These are phyloP conservation scores for Echiichthys vipera DNA, from an alignment of 2,797 vertebrate genomes.

Conservation along the genomic window DNA sequence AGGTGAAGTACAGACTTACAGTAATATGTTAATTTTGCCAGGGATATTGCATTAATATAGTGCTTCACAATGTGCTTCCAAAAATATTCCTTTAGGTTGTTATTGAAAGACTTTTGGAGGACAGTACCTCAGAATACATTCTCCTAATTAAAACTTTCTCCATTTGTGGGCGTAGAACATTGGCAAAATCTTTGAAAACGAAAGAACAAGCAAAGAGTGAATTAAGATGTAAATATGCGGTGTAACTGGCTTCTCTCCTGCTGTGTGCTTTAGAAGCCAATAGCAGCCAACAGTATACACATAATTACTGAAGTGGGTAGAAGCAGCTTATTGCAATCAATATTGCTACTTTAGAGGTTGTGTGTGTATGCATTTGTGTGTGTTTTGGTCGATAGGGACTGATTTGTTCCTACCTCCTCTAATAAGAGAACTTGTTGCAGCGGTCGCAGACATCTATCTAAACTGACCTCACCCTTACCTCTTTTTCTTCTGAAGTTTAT, in stretches of 20 bases:
- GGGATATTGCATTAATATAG: not conserved
- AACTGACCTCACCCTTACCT: constrained; percentile 3
- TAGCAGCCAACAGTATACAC: not conserved
- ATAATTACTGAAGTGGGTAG: constrained; percentile 8
- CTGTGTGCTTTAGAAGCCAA: not conserved
- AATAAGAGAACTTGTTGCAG: not conserved
- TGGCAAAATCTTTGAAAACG: not conserved
- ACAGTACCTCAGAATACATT: not conserved
- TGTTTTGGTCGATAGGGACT: constrained; percentile 14
- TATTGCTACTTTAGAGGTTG: constrained; percentile 16
- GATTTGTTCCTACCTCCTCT: constrained; percentile 4
- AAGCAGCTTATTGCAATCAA: constrained; percentile 23
- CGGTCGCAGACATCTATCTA: constrained; percentile 7
- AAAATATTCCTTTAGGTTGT: not conserved
- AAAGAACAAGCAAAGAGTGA: not conserved
- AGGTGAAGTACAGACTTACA: constrained; percentile 8
- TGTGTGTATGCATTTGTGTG: not conserved
- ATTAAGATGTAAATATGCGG: not conserved
- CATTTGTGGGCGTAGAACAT: not conserved
- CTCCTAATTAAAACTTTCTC: constrained; percentile 5
- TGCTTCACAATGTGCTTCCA: not conserved
- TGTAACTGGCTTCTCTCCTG: not conserved
- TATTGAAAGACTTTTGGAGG: constrained; percentile 22
- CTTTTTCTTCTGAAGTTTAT: no score
- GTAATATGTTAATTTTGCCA: constrained; percentile 19